Evolutionary conservation across 2,113 vertebrate genomes (phyloP).

Genomic region (Octodon degus): DNA sequence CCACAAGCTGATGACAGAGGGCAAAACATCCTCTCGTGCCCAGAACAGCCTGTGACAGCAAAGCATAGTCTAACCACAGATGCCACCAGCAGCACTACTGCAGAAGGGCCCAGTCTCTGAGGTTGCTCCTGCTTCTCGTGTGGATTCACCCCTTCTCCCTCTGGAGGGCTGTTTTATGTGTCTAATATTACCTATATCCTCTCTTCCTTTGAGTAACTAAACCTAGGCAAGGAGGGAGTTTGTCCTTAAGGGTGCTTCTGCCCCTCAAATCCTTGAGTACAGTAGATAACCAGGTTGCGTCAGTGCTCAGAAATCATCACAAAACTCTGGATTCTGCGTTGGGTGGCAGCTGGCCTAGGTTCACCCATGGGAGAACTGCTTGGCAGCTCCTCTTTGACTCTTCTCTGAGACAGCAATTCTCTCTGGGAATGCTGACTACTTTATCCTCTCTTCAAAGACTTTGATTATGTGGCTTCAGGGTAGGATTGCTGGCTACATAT

Average conservation of each 20-base stretch:
- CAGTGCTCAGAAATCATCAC: not conserved
- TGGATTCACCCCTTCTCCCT: not conserved
- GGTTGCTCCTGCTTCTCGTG: not conserved
- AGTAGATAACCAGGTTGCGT: not conserved
- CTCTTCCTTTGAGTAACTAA: conserved; percentile 18
- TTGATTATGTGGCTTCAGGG: conserved; percentile 48
- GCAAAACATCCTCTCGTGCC: not conserved
- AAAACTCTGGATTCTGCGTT: not conserved
- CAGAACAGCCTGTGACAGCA: not conserved
- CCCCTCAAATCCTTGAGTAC: not conserved
- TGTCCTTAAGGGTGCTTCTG: not conserved
- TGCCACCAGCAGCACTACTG: not conserved
- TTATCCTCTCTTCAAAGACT: conserved; percentile 53
- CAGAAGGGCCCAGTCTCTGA: not conserved
- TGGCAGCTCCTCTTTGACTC: conserved; percentile 21
- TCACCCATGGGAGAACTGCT: not conserved
- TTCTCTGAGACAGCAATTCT: conserved; percentile 31
- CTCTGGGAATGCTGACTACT: not conserved
- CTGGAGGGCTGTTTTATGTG: not conserved
- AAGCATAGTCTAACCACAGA: not conserved
- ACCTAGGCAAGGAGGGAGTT: not conserved
- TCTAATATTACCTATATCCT: not conserved
- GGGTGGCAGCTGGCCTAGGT: not conserved
- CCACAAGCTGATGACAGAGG: not conserved
- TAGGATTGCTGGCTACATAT: conserved; percentile 38